Evolutionary conservation across 2,888 invertebrate genomes (phyloP).

Genomic region (Oscheius sp.): DNA sequence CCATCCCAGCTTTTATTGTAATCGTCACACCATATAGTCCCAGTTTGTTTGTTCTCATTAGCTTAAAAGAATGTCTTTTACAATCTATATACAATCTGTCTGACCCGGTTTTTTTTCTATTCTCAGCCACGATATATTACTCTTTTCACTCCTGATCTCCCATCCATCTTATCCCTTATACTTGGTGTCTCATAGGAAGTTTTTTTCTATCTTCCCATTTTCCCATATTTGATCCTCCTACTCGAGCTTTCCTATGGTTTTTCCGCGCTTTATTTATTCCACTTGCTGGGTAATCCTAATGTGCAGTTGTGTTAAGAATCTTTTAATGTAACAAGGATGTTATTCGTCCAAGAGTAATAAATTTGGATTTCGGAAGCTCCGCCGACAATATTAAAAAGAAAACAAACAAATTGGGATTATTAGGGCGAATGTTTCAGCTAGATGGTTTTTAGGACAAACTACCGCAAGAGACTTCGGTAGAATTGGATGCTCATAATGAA

Average conservation of each 20-base stretch:
- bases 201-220: no score
- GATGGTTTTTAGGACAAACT: conserved; percentile 7
- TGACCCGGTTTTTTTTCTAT: background rate
- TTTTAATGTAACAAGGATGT: background rate
- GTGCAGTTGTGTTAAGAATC: background rate
- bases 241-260: no score
- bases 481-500: conserved; percentile 41
- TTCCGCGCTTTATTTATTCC: no score
- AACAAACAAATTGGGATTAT: no score
- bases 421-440: background rate
- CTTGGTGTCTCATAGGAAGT: background rate
- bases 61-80: no score
- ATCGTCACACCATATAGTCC: background rate
- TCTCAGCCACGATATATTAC: background rate
- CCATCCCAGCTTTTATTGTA: conserved; percentile 11
- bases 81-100: no score
- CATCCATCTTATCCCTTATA: background rate
- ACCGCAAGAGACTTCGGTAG: background rate
- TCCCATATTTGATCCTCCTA: no score
- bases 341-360: background rate
- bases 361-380: background rate
- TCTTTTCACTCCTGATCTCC: background rate
- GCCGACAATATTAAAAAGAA: background rate
- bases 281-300: no score
- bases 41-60: no score